Base-by-base conservation (phyloP, 2,797 vertebrate species). In the Hypotaenidia okinawae region DNA sequence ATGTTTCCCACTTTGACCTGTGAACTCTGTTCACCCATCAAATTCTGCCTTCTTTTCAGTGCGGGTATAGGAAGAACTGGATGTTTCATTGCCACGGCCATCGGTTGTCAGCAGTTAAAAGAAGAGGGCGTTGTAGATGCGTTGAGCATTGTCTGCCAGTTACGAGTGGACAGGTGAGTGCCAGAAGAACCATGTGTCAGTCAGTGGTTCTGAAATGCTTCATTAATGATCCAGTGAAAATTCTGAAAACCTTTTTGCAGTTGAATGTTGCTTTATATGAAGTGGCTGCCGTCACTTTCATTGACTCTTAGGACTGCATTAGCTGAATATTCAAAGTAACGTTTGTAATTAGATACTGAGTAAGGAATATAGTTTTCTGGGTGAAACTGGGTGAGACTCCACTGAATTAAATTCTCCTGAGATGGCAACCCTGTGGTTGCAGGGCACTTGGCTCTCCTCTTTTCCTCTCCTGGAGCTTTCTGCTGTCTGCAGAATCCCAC, bases 11-110 rank as follows among this genome's bases (percentile, higher is more conserved):
- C 9, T 54, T 45, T 47, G 64, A 79, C 8, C n/a, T 45, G 27
- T 69, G 54, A 75, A 55, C 35, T 86, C 51, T 30, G 61, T 54
- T 55, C n/a, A 11, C 23, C 6, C 39, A 15, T 30, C 73, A 63
- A 72, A 72, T 83, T 67, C 81, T 93, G 47, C 75, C 89, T 89
- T 92, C 66, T 93, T 97, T 97, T 79, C 96, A 99, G 99, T 81
- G 99, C 99, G 59, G 99, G 99, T 89, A 99, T 99, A 87, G 99
- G 99, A 62, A 99, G 99, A 87, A 99, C 99, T 0, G 99, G 99
- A n/a, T 99, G 99, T 95, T 99, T 99, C 96, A 99, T 99, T 61
- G 99, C 99, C 74, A 99, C 98, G 0, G 98, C 99, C 39, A 99
- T 99, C 76, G 99, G 99, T 82, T 99, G 99, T 89, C 98, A 95